Conservation (phyloP, 2,797 vertebrate species). For the Melanotaenia parkinsoni region DNA sequence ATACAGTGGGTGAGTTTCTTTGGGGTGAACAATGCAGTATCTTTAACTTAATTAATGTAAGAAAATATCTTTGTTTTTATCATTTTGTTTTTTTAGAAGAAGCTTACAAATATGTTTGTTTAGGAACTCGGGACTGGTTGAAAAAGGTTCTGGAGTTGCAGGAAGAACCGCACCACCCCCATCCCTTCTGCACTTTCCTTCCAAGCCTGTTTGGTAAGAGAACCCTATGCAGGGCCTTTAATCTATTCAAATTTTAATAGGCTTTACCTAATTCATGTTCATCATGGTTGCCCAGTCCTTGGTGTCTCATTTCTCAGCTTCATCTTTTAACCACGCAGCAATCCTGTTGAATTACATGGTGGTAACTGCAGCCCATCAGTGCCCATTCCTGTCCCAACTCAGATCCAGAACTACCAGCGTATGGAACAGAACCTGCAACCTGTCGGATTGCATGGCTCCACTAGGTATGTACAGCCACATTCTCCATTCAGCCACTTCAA, state of each 20-base stretch:
- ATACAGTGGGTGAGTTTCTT: constrained; percentile 88
- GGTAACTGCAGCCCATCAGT: constrained; percentile 85
- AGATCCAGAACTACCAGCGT: constrained; percentile 93
- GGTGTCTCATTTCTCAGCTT: constrained; percentile 8
- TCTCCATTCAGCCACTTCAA: background rate
- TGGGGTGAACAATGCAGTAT: background rate
- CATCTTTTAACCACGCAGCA: constrained; percentile 64
- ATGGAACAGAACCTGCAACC: constrained; percentile 92
- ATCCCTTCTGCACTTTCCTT: constrained; percentile 79
- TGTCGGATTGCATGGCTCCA: constrained; percentile 77
- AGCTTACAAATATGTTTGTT: constrained; percentile 9
- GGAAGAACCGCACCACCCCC: constrained; percentile 86
- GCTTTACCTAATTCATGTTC: background rate
- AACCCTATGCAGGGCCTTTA: background rate
- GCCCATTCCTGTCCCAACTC: constrained; percentile 95
- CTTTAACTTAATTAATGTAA: background rate
- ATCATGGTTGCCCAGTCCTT: background rate
- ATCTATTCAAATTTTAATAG: background rate
- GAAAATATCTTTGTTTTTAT: background rate
- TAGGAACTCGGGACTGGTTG: constrained; percentile 84
- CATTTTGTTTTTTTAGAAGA: background rate
- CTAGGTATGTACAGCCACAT: constrained; percentile 76
- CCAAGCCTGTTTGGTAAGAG: constrained; percentile 86
- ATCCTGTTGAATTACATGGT: constrained; percentile 75
- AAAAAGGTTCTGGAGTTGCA: constrained; percentile 74